Conservation (phyloP, 2,888 invertebrate species). For the Morpho helenor region DNA sequence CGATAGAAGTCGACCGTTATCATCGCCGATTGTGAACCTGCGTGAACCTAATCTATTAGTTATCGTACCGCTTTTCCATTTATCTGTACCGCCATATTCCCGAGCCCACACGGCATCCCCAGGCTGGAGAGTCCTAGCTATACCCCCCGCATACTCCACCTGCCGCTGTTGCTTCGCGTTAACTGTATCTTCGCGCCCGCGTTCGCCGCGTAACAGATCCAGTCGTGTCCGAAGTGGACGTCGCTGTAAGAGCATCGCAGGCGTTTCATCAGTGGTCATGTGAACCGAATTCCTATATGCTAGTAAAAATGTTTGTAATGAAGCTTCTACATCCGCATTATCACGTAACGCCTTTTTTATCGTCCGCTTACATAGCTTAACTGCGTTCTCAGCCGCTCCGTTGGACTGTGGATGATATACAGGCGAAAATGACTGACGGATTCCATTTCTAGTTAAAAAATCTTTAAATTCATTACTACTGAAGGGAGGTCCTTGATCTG, state of each 20-base stretch:
- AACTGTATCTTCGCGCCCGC: too few species aligned
- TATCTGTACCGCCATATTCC: too few species aligned
- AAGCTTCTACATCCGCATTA: slow-evolving; percentile 13
- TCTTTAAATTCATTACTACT: slow-evolving; percentile 21
- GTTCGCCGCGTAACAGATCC: too few species aligned
- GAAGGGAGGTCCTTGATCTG: slow-evolving; percentile 33
- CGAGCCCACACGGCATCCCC: too few species aligned
- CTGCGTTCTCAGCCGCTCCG: slow-evolving; percentile 18
- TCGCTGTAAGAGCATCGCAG: neutral
- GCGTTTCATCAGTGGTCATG: neutral
- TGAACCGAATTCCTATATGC: neutral
- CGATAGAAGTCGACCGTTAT: too few species aligned
- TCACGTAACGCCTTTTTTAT: slow-evolving; percentile 23
- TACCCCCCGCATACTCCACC: too few species aligned
- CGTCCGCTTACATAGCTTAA: slow-evolving; percentile 27
- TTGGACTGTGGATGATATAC: slow-evolving; percentile 27
- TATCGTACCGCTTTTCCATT: too few species aligned
- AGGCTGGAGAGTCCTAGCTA: too few species aligned
- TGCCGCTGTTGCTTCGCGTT: too few species aligned
- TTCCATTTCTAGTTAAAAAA: slow-evolving; percentile 1
- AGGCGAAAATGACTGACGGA: neutral
- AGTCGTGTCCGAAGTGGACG: too few species aligned
- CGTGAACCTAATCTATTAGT: too few species aligned
- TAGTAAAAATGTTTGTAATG: slow-evolving; percentile 9
- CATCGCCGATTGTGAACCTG: too few species aligned